Evolutionary conservation across 2,113 vertebrate genomes (phyloP).

Genomic region (Gavialis gangeticus): DNA sequence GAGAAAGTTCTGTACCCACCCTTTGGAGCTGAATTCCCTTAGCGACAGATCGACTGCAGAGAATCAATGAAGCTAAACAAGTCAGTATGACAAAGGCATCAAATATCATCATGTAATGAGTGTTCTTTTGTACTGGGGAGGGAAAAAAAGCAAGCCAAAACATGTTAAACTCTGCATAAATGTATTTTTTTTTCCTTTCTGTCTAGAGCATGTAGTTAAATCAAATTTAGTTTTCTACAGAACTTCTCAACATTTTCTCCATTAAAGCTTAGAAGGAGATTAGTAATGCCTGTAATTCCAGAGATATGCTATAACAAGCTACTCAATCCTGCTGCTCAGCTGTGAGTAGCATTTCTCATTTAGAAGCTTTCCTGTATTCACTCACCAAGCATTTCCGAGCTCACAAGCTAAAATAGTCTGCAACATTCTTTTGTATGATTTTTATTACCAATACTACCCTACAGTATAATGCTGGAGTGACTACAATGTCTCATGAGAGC

Average conservation of each 20-base stretch:
- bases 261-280: not conserved
- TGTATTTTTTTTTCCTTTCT: not conserved
- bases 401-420: not conserved
- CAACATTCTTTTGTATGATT: not conserved
- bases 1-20: constrained; percentile 78
- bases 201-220: not conserved
- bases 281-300: not conserved
- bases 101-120: constrained; percentile 88
- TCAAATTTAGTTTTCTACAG: not conserved
- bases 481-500: not conserved
- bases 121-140: constrained; percentile 86
- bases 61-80: constrained; percentile 88
- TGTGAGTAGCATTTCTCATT: not conserved
- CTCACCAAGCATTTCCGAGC: not conserved
- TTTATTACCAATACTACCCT: not conserved
- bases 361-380: not conserved
- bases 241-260: not conserved
- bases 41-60: constrained; percentile 88
- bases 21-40: constrained; percentile 89
- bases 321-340: not conserved
- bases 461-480: not conserved
- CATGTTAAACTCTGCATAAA: not conserved
- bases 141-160: constrained; percentile 3
- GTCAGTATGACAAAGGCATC: constrained; percentile 89
- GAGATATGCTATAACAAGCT: not conserved